Conservation (phyloP, 35 echinoderm and acorn worm species). For the Lytechinus variegatus region DNA sequence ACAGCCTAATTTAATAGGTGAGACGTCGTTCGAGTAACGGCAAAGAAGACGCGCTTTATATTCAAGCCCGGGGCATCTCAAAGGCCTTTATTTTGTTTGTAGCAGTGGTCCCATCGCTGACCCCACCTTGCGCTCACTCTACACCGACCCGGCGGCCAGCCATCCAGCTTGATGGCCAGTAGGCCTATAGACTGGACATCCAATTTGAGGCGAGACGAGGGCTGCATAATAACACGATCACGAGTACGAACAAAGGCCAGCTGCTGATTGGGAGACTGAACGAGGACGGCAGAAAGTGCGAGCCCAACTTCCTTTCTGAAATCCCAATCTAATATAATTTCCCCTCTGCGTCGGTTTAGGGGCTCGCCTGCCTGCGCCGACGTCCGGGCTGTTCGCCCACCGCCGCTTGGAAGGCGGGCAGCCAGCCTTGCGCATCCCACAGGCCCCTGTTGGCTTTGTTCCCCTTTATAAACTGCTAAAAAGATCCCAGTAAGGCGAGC, state of each 20-base stretch:
- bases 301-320: not conserved
- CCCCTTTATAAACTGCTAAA: not conserved
- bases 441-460: not conserved
- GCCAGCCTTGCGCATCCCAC: not conserved
- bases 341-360: not conserved
- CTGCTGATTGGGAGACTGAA: not conserved
- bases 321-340: not conserved
- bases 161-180: not conserved
- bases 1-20: not conserved
- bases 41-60: not conserved
- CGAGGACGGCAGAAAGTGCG: not conserved
- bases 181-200: not conserved
- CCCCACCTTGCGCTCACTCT: not conserved
- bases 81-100: not conserved
- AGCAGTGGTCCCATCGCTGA: not conserved
- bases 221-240: constrained; percentile 26
- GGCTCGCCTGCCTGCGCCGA: not conserved
- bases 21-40: not conserved
- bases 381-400: not conserved
- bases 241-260: constrained; percentile 33
- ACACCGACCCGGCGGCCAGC: not conserved
- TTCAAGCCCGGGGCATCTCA: constrained; percentile 8
- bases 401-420: not conserved
- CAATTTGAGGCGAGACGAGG: not conserved
- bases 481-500: not conserved